Evolutionary conservation across 2,113 vertebrate species (phyloP), one percentile per base, ranked within the genome.

Genomic region (Microcebus tavaratra): DNA sequence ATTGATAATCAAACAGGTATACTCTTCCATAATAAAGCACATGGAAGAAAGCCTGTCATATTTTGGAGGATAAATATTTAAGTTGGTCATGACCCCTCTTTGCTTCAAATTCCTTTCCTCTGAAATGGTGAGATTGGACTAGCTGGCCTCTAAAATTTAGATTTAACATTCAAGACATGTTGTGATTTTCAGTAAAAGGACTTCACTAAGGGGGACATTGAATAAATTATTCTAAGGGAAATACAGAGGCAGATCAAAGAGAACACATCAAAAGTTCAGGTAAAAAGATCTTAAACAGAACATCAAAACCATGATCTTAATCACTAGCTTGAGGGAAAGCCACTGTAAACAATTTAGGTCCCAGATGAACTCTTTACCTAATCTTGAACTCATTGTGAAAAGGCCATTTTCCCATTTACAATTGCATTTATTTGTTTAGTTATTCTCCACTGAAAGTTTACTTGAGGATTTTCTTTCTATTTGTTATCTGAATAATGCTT

Each of bases 381-480:
- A 81, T 92, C 81, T 73, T 72, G 25, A 84, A 84, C 21, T 91
- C 8, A 75, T 42, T 81, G 5, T 67, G 45, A 65, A 88, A 93
- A 86, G 81, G 55, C 27, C 63, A 34, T 55, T 57, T 94, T 75
- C 42, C 42, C 8, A 34, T 86, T 72, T 78, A 76, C 50, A 78
- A 68, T 55, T 91, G 82, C 23, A 57, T 91, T 88, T 90, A 50
- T 68, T 92, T 97, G 90, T 88, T 94, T 94, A 76, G 27, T 61
- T 94, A 34, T 4, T 75, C 81, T 79, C 55, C 10, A 70, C 18
- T 94, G 65, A 76, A 55, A 85, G 34, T 96, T 96, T 96, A 70
- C 88, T 87, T 78, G 36, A 91, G 61, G 55, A 89, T 93, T 97
- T 92, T 36, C 55, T 61, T 91, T 83, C 21, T 55, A 68, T 82